Conservation (phyloP, 2,888 invertebrate species). For the Octodonta nipae region DNA sequence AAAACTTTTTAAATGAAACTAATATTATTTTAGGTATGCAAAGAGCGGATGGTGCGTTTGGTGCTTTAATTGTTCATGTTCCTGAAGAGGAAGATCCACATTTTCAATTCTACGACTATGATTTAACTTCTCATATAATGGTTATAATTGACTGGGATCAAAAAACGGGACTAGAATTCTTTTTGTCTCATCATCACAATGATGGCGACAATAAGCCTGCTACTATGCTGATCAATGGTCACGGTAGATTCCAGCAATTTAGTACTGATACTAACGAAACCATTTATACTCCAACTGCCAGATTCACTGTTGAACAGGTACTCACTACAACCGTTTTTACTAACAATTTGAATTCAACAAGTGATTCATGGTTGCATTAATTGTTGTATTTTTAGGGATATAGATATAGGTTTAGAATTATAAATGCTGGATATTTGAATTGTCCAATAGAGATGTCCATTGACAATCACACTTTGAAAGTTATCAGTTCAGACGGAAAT, state of each 20-base stretch:
- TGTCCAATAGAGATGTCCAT: conserved; percentile 74
- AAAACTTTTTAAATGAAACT: no score
- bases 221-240: conserved; percentile 69
- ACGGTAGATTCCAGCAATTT: conserved; percentile 47
- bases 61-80: conserved; percentile 59
- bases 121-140: conserved; percentile 62
- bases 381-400: conserved; percentile 50
- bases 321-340: no score
- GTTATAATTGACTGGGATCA: conserved; percentile 74
- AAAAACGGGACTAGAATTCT: conserved; percentile 55
- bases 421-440: conserved; percentile 77
- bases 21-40: conserved; percentile 56
- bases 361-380: no score
- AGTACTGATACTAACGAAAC: conserved; percentile 23
- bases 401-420: conserved; percentile 65
- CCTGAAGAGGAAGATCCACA: conserved; percentile 52
- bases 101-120: conserved; percentile 59
- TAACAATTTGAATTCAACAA: no score
- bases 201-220: conserved; percentile 70
- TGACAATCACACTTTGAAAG: conserved; percentile 65
- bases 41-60: conserved; percentile 73
- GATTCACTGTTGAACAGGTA: conserved; percentile 55
- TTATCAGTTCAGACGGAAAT: conserved; percentile 68
- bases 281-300: conserved; percentile 44
- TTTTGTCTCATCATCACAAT: conserved; percentile 74